phyloP scores from a whole-genome alignment of 2,888 invertebrate species.

The Agonopterix arenella region DNA sequence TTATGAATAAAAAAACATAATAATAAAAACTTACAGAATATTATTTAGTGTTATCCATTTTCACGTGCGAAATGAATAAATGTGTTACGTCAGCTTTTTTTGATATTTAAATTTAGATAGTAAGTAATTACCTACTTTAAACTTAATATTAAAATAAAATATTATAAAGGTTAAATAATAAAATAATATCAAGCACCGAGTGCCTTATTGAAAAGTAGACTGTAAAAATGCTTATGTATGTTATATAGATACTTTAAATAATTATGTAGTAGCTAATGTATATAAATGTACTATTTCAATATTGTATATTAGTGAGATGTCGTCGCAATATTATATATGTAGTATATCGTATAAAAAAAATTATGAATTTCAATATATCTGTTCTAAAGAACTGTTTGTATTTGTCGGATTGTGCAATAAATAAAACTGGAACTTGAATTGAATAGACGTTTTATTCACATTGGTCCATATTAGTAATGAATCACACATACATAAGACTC shows the following conservation, averaged over 20 bases:
- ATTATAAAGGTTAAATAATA: conserved; percentile 10
- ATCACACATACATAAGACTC: conserved; percentile 24
- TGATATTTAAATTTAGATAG: too few relatives aligned
- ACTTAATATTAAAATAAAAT: background rate
- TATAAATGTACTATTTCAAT: too few relatives aligned
- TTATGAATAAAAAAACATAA: too few relatives aligned
- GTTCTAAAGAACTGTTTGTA: background rate
- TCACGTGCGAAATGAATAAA: too few relatives aligned
- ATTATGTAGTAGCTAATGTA: background rate
- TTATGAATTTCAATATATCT: too few relatives aligned
- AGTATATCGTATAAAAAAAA: background rate
- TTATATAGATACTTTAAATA: background rate
- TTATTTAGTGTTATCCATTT: too few relatives aligned
- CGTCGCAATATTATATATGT: background rate
- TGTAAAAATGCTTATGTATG: conserved; percentile 38
- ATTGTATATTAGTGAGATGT: too few relatives aligned
- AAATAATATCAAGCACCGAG: conserved; percentile 50
- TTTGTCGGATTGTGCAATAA: conserved; percentile 15
- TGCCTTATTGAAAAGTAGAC: conserved; percentile 65
- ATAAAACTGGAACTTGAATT: conserved; percentile 35
- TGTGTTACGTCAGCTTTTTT: too few relatives aligned
- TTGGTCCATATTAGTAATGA: conserved; percentile 38
- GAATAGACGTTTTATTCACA: conserved; percentile 45
- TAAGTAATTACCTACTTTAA: too few relatives aligned
- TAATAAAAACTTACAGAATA: too few relatives aligned